Base-by-base conservation (phyloP, 2,888 invertebrate genomes). In the Melieria crassipennis region DNA sequence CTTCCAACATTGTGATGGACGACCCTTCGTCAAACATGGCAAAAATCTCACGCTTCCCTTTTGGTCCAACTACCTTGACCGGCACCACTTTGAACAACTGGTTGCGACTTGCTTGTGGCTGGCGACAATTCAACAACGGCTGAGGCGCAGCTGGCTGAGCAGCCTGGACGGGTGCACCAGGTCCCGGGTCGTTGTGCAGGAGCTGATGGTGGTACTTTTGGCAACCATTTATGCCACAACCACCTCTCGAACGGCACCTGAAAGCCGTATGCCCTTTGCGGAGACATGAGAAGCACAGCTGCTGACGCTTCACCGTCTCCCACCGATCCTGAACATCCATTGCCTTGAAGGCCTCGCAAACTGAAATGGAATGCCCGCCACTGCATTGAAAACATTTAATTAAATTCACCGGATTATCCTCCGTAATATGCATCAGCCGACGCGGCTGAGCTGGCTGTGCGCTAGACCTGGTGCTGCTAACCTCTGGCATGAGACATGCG, bases 11-110 rank as follows among this genome's bases (percentile, higher is more conserved):
- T 0, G 76, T 72, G 1, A 74, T 65, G 4, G 75, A 75, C 7
- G 75, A 76, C 7, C 74, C 75, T 7, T 75, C 75, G 58, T 73
- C 71, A 5, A 74, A 64, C 67, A 75, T 73, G 11, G 73, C 73
- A 58, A 63, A 70, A 7, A 30, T 46, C 10, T 1, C 10, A 4
- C 45, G 11, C 7, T 16, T 52, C 7, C 73, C 70, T 9, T 46
- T 63, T 48, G 70, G 72, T 2, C 69, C 69, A 13, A 10, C 58
- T 7, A 64, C 13, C 10, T 43, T 69, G 9, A 69, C 46, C 16
- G 63, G 67, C 11, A 60, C n/a, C 43, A 69, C 30, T 46, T 56
- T 55, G 46, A 69, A 55, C 10, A 62, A 11, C 45, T 55, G 55
- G 7, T 62, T 60, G 11, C 45, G 10, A n/a, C 7, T 45, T 45